Evolutionary conservation across 64 coral and sea anemone genomes (phyloP).

Genomic region (Hydrozoanthus tunicans): DNA sequence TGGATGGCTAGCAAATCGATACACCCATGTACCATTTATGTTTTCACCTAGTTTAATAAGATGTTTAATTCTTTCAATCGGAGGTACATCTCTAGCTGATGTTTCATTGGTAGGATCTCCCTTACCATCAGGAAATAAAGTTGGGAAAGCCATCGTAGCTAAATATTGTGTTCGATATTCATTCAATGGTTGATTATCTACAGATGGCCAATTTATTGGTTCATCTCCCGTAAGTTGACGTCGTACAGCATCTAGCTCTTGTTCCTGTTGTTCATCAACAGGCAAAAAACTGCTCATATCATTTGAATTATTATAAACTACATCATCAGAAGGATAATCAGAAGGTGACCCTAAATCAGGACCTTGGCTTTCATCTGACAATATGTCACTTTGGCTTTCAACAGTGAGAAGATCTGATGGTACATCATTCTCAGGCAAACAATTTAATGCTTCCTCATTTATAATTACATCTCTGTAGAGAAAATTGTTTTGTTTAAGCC

Average conservation of each 20-base stretch:
- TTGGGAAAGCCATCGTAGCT: background rate
- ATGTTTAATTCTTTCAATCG: background rate
- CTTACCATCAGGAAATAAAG: background rate
- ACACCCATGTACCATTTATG: slow-evolving; percentile 1
- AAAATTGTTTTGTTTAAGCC: background rate
- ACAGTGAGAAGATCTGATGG: background rate
- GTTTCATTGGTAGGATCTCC: background rate
- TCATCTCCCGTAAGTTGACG: background rate
- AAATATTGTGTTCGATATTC: slow-evolving; percentile 2
- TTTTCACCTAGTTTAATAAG: background rate
- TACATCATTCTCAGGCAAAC: background rate
- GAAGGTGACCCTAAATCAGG: background rate
- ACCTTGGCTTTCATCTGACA: background rate
- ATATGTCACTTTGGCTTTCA: slow-evolving; percentile 1
- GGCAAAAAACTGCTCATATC: background rate
- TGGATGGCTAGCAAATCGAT: slow-evolving; percentile 1
- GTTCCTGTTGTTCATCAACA: background rate
- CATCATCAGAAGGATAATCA: background rate
- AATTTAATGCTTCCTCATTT: background rate
- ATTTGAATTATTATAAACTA: background rate
- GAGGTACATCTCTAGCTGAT: background rate
- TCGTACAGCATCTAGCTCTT: background rate
- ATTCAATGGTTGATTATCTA: background rate
- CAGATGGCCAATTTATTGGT: slow-evolving; percentile 1
- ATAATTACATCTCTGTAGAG: background rate